Conservation (phyloP, 2,888 invertebrate species). For the Dynastes grantii region DNA sequence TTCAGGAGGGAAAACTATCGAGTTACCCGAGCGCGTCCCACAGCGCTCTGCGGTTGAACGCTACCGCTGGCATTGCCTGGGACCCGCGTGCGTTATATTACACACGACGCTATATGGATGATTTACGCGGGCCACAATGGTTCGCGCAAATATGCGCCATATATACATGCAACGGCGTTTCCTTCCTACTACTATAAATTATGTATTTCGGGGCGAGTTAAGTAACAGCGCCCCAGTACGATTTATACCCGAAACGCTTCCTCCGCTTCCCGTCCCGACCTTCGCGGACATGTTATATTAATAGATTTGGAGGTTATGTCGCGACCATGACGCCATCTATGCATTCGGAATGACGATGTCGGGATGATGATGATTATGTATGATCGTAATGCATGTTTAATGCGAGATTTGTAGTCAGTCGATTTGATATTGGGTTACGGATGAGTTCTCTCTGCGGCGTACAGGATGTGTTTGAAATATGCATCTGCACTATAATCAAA, state of each 20-base stretch:
- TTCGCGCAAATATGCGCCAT: not conserved
- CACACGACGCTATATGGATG: conserved; percentile 2
- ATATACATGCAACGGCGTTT: not conserved
- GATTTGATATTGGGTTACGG: too few species aligned
- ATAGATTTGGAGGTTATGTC: conserved; percentile 21
- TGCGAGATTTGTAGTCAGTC: too few species aligned
- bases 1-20: too few species aligned
- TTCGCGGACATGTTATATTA: conserved; percentile 20
- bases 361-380: too few species aligned
- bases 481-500: too few species aligned
- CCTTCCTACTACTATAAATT: conserved; percentile 1
- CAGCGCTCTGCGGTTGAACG: not conserved
- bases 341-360: too few species aligned
- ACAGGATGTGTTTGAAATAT: too few species aligned
- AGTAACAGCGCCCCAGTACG: not conserved
- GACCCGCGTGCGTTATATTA: conserved; percentile 1
- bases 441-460: too few species aligned
- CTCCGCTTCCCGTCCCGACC: not conserved
- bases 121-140: conserved; percentile 26
- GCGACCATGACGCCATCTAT: conserved; percentile 4
- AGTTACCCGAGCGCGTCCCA: too few species aligned
- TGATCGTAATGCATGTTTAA: too few species aligned
- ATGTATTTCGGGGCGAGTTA: conserved; percentile 27
- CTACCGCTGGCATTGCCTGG: not conserved
- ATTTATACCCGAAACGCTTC: conserved; percentile 13